phyloP scores from a whole-genome alignment of 2,113 vertebrate genomes.

The Petrocephalus zakoni region DNA sequence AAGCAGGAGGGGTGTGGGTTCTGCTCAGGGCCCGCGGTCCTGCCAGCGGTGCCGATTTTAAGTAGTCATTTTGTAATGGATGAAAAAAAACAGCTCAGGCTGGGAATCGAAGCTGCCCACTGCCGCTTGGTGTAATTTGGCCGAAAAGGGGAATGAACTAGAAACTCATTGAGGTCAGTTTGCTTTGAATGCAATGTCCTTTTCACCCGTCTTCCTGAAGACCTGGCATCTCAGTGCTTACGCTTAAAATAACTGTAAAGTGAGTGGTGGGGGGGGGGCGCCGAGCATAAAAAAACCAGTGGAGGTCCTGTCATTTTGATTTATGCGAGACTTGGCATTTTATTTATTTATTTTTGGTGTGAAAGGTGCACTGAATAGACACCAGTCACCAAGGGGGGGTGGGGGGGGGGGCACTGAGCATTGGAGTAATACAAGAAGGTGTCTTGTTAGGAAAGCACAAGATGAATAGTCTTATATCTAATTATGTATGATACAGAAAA shows the following conservation, averaged over 20 bases:
- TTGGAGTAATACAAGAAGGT: not conserved
- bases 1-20: not conserved
- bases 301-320: not conserved
- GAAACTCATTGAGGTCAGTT: conserved; percentile 40
- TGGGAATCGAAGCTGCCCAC: not conserved
- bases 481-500: not conserved
- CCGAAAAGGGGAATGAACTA: not conserved
- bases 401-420: not conserved
- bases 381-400: not conserved
- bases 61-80: not conserved
- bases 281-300: not conserved
- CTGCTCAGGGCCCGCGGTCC: not conserved
- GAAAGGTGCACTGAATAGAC: not conserved
- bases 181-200: conserved; percentile 27
- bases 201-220: not conserved
- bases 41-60: not conserved
- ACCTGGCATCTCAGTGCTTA: not conserved
- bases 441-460: not conserved
- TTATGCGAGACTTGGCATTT: not conserved
- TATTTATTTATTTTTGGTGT: not conserved
- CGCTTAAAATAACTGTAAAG: not conserved
- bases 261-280: not conserved
- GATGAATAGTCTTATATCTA: not conserved
- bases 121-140: not conserved
- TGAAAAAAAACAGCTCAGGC: not conserved